Percentiles rank a stretch among this genome's conserved stretches.
Evolutionary conservation across 2,888 invertebrate genomes (phyloP).

Genomic region (Eremobia ochroleuca): DNA sequence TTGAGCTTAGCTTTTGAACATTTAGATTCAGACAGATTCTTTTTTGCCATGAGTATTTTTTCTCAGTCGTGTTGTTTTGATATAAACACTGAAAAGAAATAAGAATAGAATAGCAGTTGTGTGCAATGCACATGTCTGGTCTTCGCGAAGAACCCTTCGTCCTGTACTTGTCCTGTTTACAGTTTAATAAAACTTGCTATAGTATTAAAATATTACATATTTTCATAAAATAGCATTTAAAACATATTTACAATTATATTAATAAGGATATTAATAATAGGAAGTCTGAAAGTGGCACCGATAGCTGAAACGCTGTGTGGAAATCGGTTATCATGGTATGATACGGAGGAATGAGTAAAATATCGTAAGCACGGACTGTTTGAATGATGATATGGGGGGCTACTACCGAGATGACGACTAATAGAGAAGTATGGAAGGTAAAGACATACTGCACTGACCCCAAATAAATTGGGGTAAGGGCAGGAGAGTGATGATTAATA

Average conservation of each 20-base stretch:
- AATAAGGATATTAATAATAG: too few relatives aligned
- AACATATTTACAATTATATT: too few relatives aligned
- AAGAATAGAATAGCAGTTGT: neutral
- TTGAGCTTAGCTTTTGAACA: slow-evolving; percentile 4
- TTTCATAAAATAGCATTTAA: too few relatives aligned
- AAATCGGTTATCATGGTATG: neutral
- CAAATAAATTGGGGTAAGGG: neutral
- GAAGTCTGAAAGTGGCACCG: too few relatives aligned
- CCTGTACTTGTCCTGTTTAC: neutral
- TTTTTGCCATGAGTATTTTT: neutral
- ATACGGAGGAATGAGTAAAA: neutral
- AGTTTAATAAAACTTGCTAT: neutral
- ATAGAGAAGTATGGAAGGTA: neutral
- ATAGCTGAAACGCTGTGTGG: too few relatives aligned
- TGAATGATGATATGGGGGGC: neutral
- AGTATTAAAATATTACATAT: too few relatives aligned
- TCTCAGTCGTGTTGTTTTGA: neutral
- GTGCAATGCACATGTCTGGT: neutral
- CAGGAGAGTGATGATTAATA: too few relatives aligned
- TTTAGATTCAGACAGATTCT: neutral
- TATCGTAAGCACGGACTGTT: neutral
- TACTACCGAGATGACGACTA: neutral
- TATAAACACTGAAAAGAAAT: neutral
- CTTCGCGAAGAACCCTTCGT: too few relatives aligned
- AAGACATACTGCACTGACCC: neutral